phyloP scores from a whole-genome alignment of 2,888 invertebrate genomes.

The Panzeria rudis region DNA sequence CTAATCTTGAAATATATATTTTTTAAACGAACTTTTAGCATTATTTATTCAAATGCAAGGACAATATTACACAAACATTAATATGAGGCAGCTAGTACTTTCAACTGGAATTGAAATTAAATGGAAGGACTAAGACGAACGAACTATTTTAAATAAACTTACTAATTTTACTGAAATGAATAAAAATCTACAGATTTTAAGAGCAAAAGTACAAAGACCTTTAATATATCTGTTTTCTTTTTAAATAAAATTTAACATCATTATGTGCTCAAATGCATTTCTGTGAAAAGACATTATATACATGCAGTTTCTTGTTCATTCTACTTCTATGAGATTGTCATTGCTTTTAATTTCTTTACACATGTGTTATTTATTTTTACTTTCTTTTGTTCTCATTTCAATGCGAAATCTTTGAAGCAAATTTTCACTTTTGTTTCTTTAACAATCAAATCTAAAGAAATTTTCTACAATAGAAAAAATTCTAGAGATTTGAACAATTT shows the following conservation, averaged over 20 bases:
- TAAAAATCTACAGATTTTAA: no score
- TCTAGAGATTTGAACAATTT: slow-evolving; percentile 23
- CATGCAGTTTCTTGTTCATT: no score
- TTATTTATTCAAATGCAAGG: no score
- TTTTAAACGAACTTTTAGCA: no score
- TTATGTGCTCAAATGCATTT: no score
- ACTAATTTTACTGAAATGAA: background rate
- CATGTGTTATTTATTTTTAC: slow-evolving; percentile 1
- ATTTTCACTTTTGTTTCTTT: slow-evolving; percentile 21
- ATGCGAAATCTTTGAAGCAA: background rate
- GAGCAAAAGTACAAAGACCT: background rate
- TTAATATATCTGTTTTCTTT: no score
- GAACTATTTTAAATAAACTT: background rate
- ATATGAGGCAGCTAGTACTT: no score
- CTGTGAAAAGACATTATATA: no score
- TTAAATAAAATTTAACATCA: no score
- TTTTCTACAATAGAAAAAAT: background rate
- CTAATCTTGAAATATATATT: background rate
- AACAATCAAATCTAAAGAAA: background rate
- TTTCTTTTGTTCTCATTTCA: slow-evolving; percentile 6
- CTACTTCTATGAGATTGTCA: background rate
- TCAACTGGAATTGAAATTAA: background rate
- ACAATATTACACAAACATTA: no score
- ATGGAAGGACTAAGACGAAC: no score
- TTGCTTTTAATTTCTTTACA: background rate